Evolutionary conservation across 2,888 invertebrate genomes (phyloP), one percentile per base, ranked within the genome.

Genomic region (Tetropium fuscum): DNA sequence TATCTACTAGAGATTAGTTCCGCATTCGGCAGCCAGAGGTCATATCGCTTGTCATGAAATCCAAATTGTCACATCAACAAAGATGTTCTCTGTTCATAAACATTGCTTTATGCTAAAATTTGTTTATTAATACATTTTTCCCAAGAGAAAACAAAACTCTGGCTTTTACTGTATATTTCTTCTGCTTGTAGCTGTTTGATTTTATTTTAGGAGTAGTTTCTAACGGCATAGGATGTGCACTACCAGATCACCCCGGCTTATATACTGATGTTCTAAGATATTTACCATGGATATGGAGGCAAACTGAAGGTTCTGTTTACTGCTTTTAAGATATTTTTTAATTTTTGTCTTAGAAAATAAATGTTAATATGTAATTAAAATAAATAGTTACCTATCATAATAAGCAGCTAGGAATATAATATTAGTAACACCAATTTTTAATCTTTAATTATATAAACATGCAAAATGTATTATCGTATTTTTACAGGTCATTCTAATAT

Each of bases 231-330:
- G 53, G 53, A 30, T 53, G 53, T 43, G 53, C 41, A 3, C n/a
- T 53, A 19, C 27, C 41, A 3, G 19, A 44, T 18, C 32, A 53
- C 10, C 53, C 53, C 7, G 53, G 53, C 5, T 13, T 53, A 25
- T 53, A 53, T 19, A 53, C 53, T 3, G 53, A 53, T 11, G 40
- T 43, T 27, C 19, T 41, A 13, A 15, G 6, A 20, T 43, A 30
- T 22, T 11, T 53, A 11, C 53, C 53, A 32, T 53, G 53, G 53
- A 32, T 53, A 22, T 53, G 53, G 53, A 53, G 30, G n/a, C 20
- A 56, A 45, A 41, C 60, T 20, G 56, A 49, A 36, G 56, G 55
- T 22, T 30, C 41, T 16, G 19, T 53, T 18, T 60, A 60, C 43
- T 53, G 47, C 16, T 22, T 34, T 20, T 36, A 18, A 27, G 8